phyloP scores from a whole-genome alignment of 2,113 vertebrate genomes.

The Microcebus ravelobensis region DNA sequence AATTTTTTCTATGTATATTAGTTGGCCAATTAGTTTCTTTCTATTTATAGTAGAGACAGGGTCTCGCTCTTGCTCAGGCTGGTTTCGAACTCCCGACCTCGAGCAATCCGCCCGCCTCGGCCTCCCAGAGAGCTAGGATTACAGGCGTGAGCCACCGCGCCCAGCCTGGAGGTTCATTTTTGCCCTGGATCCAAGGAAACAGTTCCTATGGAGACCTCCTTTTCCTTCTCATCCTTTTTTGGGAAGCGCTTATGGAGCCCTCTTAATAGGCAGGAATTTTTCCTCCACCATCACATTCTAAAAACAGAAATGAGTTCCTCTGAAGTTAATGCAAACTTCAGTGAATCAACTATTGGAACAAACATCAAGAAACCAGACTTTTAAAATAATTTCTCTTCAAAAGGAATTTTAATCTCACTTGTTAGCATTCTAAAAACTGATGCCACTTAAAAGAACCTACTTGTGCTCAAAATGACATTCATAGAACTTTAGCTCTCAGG shows the following conservation, averaged over 20 bases:
- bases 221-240: background rate
- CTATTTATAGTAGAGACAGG: no score
- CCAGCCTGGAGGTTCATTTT: background rate
- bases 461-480: background rate
- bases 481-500: background rate
- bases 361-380: slow-evolving; percentile 12
- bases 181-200: background rate
- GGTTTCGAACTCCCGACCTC: no score
- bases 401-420: background rate
- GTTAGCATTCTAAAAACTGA: background rate
- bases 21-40: no score
- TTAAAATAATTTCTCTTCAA: background rate
- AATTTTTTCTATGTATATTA: no score
- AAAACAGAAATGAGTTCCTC: background rate
- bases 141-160: no score
- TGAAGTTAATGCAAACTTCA: background rate
- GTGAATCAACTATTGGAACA: background rate
- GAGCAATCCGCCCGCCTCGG: no score
- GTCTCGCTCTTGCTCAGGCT: no score
- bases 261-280: background rate
- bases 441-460: background rate
- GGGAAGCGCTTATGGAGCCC: background rate
- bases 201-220: background rate
- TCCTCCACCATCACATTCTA: background rate
- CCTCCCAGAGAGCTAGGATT: no score